Base-by-base conservation (phyloP, 1,140 invertebrate species). In the Drosophila parvula region DNA sequence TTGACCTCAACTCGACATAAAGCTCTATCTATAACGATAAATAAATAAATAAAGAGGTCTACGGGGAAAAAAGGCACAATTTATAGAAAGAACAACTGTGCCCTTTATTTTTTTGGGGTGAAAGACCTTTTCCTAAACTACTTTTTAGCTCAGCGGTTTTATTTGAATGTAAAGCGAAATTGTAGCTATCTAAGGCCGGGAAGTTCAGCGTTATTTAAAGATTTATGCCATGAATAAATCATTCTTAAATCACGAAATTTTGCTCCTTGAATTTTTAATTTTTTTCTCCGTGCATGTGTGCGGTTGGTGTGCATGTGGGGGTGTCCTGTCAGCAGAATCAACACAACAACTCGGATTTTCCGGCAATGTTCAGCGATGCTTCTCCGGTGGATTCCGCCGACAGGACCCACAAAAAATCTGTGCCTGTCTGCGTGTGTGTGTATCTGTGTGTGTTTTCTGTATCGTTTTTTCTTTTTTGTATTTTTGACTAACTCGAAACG, bases 301-400 rank as follows among this genome's bases (percentile, higher is more conserved):
- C 50, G 36, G 48, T 40, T 38, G 59, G 22, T 43, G 40, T 71
- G 43, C 44, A 32, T 62, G 59, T 59, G 73, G 58, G 56, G 60
- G 60, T 80, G 63, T 71, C 67, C 67, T 73, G 74, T 81, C 59
- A 78, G 74, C 79, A 81, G 80, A 78, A 81, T 81, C 79, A 61
- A 78, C 79, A 77, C 77, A 74, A 64, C 74, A 81, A 78, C 61
- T 74, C 68, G 56, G 58, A 71, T 73, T 55, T 55, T 71, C 69
- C 69, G 67, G 55, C 65, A 58, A 70, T 73, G 69, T 28, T 73
- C 69, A 71, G 65, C 44, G 51, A 32, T 58, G 64, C 68, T 71
- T 71, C 68, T 40, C 51, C 56, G 69, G 51, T 28, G 43, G 43
- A 73, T 71, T 50, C 65, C 67, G 27, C 65, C 67, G 28, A 38